These are phyloP conservation scores for Drosophila pandora DNA, from an alignment of 1,140 invertebrate genomes.

Conservation along the genomic window DNA sequence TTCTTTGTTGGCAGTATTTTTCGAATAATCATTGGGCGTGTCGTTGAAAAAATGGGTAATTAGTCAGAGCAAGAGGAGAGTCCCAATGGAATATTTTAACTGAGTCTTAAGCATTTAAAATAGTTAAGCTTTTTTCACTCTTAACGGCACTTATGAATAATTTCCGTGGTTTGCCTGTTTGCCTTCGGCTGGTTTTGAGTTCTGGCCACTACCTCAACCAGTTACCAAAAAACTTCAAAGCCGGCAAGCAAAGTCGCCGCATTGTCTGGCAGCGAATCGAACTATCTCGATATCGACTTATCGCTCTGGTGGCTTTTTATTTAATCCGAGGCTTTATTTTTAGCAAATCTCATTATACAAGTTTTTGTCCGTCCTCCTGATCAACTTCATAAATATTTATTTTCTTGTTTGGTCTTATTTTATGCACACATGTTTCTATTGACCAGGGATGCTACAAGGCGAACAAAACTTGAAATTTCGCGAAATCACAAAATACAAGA, in stretches of 20 bases:
- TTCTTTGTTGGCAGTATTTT: background rate
- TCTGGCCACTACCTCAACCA: conserved; percentile 17
- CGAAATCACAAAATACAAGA: conserved; percentile 8
- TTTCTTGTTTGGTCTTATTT: conserved; percentile 50
- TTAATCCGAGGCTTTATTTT: conserved; percentile 41
- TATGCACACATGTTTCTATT: conserved; percentile 56
- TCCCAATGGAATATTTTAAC: conserved; percentile 15
- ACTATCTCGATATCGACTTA: conserved; percentile 30
- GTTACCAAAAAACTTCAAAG: conserved; percentile 37
- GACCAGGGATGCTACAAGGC: conserved; percentile 32
- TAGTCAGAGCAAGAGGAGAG: conserved; percentile 24
- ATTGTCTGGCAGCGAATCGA: conserved; percentile 37
- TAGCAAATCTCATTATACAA: conserved; percentile 51
- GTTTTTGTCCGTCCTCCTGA: conserved; percentile 14
- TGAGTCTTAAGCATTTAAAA: conserved; percentile 4
- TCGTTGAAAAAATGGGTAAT: conserved; percentile 44
- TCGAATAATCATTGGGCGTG: conserved; percentile 32
- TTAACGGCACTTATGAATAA: conserved; percentile 35
- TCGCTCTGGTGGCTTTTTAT: conserved; percentile 22
- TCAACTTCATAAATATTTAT: conserved; percentile 70
- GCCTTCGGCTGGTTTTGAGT: conserved; percentile 22
- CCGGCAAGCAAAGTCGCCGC: conserved; percentile 29
- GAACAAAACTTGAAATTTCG: conserved; percentile 8
- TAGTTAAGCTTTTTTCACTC: conserved; percentile 4
- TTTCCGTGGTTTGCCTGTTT: conserved; percentile 27